phyloP scores from a whole-genome alignment of 2,888 invertebrate species.

The Hemaris fuciformis region DNA sequence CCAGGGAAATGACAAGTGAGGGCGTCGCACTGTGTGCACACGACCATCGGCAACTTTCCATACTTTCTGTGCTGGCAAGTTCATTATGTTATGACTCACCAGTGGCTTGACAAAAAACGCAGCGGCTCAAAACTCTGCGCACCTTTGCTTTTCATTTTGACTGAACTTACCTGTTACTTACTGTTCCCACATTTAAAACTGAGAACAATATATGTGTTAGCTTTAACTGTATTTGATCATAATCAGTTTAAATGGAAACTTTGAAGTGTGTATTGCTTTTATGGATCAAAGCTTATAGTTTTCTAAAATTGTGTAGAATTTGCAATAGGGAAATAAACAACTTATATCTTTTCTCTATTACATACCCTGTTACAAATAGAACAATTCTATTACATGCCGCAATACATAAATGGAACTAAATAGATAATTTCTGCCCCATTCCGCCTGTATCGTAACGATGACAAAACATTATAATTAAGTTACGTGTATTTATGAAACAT shows the following conservation, averaged over 20 bases:
- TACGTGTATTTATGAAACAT: background rate
- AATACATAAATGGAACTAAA: background rate
- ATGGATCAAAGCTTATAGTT: no score
- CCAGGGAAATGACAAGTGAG: background rate
- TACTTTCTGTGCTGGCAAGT: background rate
- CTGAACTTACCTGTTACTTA: background rate
- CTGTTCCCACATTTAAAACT: background rate
- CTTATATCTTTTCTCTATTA: background rate
- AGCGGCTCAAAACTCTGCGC: background rate
- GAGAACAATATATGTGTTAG: background rate
- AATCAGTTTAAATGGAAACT: no score
- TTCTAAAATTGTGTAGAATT: no score
- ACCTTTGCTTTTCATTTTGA: constrained; percentile 8
- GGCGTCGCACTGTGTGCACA: background rate
- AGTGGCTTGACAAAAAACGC: constrained; percentile 9
- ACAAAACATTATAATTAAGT: background rate
- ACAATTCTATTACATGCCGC: background rate
- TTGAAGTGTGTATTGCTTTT: no score
- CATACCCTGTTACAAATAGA: background rate
- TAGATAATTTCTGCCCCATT: background rate
- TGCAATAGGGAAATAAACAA: background rate
- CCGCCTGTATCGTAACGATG: background rate
- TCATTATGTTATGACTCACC: constrained; percentile 9
- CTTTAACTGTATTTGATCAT: background rate
- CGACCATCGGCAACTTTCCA: background rate